Percentiles rank a stretch among this genome's conserved stretches.
Evolutionary conservation across 2,797 vertebrate genomes (phyloP).

Genomic region (Sphenopsis melanotis): DNA sequence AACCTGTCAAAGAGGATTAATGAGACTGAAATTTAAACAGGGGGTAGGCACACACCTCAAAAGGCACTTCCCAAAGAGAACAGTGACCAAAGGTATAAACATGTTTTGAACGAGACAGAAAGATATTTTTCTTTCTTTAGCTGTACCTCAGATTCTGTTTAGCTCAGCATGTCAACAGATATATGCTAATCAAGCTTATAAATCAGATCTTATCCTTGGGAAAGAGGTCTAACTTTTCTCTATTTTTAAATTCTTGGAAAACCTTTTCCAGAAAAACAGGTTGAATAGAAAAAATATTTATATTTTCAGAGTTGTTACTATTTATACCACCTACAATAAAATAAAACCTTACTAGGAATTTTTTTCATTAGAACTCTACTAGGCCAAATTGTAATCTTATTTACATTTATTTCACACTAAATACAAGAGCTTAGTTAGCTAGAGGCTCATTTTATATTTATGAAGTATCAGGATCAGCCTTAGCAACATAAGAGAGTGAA

Average conservation of each 20-base stretch:
- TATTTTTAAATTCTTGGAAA: background rate
- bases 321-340: background rate
- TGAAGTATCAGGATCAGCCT: background rate
- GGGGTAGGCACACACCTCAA: background rate
- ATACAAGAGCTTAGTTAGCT: background rate
- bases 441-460: background rate
- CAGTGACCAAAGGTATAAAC: background rate
- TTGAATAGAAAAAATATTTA: background rate
- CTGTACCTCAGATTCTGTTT: background rate
- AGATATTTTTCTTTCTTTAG: background rate
- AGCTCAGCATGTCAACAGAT: background rate
- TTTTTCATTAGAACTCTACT: background rate
- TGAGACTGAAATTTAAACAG: background rate
- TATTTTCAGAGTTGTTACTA: background rate
- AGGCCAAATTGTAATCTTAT: background rate
- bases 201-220: background rate
- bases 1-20: background rate
- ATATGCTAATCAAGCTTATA: background rate
- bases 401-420: background rate
- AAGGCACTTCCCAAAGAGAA: background rate
- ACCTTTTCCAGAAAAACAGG: background rate
- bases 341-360: background rate
- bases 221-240: background rate
- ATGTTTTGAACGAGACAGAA: background rate
- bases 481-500: background rate